These are phyloP conservation scores for Notocelia uddmanniana DNA, from an alignment of 2,888 invertebrate species.

Conservation along the genomic window DNA sequence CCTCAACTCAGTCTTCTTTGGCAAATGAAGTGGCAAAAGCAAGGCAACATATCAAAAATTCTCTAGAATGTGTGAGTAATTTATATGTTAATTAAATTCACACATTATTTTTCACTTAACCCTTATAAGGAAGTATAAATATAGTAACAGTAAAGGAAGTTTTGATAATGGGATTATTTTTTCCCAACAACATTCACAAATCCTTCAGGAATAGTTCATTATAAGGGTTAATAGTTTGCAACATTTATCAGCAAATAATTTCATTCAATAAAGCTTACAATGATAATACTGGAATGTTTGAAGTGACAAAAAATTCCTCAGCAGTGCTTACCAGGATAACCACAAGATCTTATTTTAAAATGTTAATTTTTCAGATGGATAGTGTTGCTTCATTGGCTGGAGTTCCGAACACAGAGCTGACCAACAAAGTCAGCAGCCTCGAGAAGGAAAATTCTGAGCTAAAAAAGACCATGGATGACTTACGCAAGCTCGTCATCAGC, in stretches of 20 bases:
- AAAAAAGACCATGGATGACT: constrained; percentile 76
- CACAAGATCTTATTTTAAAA: background rate
- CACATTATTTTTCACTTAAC: constrained; percentile 52
- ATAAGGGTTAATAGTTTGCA: constrained; percentile 21
- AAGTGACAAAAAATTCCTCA: background rate
- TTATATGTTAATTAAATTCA: constrained; percentile 54
- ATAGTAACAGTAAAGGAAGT: background rate
- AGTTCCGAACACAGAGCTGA: constrained; percentile 84
- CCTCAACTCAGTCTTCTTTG: constrained; percentile 87
- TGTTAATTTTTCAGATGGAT: constrained; percentile 85
- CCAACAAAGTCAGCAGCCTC: constrained; percentile 82
- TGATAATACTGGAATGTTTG: background rate
- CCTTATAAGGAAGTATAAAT: constrained; percentile 28
- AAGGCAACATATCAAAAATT: constrained; percentile 93
- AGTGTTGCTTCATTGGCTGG: constrained; percentile 86
- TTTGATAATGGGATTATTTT: background rate
- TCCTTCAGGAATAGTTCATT: background rate
- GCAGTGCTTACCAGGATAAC: no score
- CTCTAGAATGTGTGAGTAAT: constrained; percentile 89
- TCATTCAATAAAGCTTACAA: background rate
- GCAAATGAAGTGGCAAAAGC: constrained; percentile 95
- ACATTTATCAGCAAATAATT: background rate
- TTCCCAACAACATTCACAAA: no score
- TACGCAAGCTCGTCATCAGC: constrained; percentile 78
- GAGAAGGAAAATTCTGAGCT: constrained; percentile 87